Evolutionary conservation across 2,888 invertebrate genomes (phyloP).

Genomic region (Rhagium mordax): DNA sequence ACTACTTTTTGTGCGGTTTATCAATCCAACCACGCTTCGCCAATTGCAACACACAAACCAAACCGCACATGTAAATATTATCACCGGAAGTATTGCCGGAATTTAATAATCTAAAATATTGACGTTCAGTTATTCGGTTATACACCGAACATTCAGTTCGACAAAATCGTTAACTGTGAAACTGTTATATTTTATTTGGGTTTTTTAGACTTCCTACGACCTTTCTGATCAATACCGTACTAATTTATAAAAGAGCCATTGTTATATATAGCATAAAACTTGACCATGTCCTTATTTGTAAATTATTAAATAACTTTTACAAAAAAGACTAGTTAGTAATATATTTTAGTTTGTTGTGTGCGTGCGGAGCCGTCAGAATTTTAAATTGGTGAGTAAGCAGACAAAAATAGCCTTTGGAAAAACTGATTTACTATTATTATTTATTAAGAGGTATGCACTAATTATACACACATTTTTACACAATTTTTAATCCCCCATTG

Average conservation of each 20-base stretch:
- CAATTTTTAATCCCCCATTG: too few species aligned
- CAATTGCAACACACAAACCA: slow-evolving; percentile 1
- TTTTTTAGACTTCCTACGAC: not conserved
- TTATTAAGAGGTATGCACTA: too few species aligned
- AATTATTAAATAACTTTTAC: not conserved
- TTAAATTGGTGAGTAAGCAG: not conserved
- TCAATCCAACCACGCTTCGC: not conserved
- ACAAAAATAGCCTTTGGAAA: not conserved
- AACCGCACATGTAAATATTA: slow-evolving; percentile 24
- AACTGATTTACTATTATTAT: too few species aligned
- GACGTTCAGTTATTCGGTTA: not conserved
- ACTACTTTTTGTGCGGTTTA: not conserved
- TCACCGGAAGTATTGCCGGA: slow-evolving; percentile 30
- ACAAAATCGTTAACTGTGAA: not conserved
- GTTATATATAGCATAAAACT: not conserved
- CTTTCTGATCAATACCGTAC: not conserved
- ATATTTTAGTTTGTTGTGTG: not conserved
- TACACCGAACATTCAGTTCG: not conserved
- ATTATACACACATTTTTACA: too few species aligned
- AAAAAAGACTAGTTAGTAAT: not conserved
- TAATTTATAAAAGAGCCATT: not conserved
- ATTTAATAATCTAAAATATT: slow-evolving; percentile 28
- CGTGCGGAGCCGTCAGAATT: not conserved
- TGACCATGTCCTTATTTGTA: not conserved
- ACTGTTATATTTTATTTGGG: not conserved